Evolutionary conservation across 30 jellyfish, hydroid and myxozoan species (phyloP).

Genomic region (Pelagia noctiluca): DNA sequence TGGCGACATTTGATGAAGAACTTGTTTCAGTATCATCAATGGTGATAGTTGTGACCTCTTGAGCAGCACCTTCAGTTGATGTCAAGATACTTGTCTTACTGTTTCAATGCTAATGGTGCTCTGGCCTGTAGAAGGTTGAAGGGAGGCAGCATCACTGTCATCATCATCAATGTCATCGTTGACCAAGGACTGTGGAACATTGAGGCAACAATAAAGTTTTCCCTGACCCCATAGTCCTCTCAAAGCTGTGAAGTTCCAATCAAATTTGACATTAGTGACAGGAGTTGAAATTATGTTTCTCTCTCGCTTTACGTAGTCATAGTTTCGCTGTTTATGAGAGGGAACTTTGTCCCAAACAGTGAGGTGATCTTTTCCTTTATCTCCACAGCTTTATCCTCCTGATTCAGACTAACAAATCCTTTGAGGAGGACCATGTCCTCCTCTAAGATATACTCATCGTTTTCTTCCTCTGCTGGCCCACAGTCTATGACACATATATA

Average conservation of each 20-base stretch:
- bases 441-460: too few species aligned
- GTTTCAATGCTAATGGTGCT: neutral
- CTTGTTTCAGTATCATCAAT: neutral
- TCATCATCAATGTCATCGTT: neutral
- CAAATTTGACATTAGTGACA: neutral
- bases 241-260: constrained; percentile 9
- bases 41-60: neutral
- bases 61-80: neutral
- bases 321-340: constrained; percentile 7
- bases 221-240: constrained; percentile 13
- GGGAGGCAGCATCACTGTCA: neutral
- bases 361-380: neutral
- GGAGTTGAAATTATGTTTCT: constrained; percentile 7
- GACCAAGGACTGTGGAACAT: neutral
- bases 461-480: too few species aligned
- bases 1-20: neutral
- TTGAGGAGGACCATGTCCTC: too few species aligned
- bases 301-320: constrained; percentile 14
- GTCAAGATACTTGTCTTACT: neutral
- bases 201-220: neutral
- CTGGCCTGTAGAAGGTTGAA: neutral
- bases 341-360: neutral
- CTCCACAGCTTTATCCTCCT: too few species aligned
- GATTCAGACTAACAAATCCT: too few species aligned
- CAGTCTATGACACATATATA: too few species aligned